Conservation (phyloP, 2,797 vertebrate genomes). For the Danio kyathit region DNA sequence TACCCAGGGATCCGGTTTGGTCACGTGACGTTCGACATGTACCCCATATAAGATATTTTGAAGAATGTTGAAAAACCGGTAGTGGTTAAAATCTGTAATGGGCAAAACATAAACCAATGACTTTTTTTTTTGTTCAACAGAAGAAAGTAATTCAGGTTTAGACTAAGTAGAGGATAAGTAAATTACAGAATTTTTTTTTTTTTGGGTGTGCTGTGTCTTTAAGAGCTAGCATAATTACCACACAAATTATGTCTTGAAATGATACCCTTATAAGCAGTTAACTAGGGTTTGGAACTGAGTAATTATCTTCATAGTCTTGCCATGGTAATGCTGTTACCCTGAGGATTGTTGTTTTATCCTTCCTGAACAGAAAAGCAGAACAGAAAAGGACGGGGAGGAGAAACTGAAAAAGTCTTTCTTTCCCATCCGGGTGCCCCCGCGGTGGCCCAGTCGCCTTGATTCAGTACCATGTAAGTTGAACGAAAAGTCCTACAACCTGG, state of each 20-base stretch:
- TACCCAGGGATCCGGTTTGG: no score
- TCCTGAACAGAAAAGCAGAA: conserved; percentile 88
- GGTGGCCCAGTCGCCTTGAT: conserved; percentile 90
- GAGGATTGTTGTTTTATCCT: conserved; percentile 21
- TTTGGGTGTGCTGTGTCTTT: background rate
- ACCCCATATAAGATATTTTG: no score
- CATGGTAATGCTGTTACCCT: background rate
- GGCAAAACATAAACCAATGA: no score
- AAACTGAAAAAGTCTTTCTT: conserved; percentile 93
- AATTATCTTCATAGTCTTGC: conserved; percentile 11
- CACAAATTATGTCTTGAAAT: background rate
- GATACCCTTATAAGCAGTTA: background rate
- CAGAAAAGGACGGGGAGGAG: conserved; percentile 94
- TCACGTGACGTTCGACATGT: no score
- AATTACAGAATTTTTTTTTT: no score
- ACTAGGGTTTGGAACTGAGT: conserved; percentile 8
- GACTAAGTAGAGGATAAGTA: no score
- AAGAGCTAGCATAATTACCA: background rate
- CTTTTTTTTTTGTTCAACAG: no score
- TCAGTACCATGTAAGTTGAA: conserved; percentile 84
- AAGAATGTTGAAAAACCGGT: no score
- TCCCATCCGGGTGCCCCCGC: conserved; percentile 90
- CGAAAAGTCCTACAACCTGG: background rate
- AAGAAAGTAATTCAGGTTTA: no score
- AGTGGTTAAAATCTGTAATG: no score